These are phyloP conservation scores for Campopleginae sp. DNA, from an alignment of 2,888 invertebrate genomes.

Conservation along the genomic window DNA sequence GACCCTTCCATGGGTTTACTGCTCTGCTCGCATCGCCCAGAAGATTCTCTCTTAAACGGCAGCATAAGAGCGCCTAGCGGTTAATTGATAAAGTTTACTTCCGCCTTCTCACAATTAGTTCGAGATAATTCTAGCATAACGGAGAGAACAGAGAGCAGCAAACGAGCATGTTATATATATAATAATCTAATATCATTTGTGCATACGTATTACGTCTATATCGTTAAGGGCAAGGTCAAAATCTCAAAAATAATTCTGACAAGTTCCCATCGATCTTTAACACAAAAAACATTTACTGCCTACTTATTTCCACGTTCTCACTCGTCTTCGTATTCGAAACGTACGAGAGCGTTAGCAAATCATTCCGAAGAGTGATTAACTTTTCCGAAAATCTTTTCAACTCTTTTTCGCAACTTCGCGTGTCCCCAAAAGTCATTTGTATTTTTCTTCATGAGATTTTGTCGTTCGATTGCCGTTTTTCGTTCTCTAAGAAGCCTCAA, in stretches of 20 bases:
- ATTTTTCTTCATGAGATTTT: too few species aligned
- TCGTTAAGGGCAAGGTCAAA: background rate
- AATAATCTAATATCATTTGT: background rate
- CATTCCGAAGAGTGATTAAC: too few species aligned
- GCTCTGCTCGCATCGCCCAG: conserved; percentile 42
- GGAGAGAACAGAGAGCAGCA: conserved; percentile 44
- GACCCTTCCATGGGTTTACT: conserved; percentile 59
- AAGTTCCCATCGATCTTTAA: background rate
- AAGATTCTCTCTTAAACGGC: conserved; percentile 61
- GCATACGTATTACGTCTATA: background rate
- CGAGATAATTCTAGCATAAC: conserved; percentile 65
- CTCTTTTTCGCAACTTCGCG: too few species aligned
- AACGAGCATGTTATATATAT: conserved; percentile 21
- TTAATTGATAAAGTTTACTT: conserved; percentile 74
- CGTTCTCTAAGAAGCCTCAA: too few species aligned
- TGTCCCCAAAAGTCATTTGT: too few species aligned
- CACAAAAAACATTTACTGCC: background rate
- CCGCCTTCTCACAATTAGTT: conserved; percentile 67
- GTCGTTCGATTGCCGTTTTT: too few species aligned
- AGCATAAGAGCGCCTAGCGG: conserved; percentile 64
- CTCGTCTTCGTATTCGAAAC: background rate
- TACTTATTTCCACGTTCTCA: background rate
- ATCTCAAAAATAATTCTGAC: background rate
- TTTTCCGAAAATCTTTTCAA: too few species aligned
- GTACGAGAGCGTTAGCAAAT: too few species aligned